Conservation (phyloP, 2,113 vertebrate genomes). For the Semnopithecus entellus region DNA sequence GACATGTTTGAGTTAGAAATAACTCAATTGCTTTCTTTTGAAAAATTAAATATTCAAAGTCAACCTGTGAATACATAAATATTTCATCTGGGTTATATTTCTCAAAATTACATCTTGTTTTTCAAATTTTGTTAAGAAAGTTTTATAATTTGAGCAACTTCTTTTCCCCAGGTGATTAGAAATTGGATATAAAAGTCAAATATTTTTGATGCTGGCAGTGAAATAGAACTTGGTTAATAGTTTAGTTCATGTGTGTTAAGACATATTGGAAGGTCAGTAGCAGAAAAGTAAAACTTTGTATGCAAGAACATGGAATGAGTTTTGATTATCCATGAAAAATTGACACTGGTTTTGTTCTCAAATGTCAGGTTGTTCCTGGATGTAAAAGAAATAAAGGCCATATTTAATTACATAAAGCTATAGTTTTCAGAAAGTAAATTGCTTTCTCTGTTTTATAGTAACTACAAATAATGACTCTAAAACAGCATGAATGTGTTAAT, state of each 20-base stretch:
- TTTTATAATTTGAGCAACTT: not conserved
- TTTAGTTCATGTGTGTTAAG: not conserved
- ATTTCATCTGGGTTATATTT: not conserved
- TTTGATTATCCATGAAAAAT: not conserved
- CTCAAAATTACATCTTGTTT: not conserved
- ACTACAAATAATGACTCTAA: not conserved
- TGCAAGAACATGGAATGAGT: not conserved
- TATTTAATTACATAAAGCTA: constrained; percentile 2
- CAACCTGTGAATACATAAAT: not conserved
- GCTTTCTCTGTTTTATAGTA: not conserved
- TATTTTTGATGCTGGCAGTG: not conserved
- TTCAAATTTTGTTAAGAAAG: not conserved
- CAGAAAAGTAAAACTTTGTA: not conserved
- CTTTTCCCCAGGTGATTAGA: not conserved
- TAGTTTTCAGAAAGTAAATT: not conserved
- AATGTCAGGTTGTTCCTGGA: not conserved
- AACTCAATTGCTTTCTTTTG: not conserved
- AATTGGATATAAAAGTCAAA: not conserved
- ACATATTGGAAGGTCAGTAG: not conserved
- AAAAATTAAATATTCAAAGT: not conserved
- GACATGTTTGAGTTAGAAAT: not conserved
- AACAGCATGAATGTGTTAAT: not conserved
- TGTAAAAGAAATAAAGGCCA: not conserved
- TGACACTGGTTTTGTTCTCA: not conserved
- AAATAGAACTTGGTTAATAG: not conserved